Evolutionary conservation across 2,113 vertebrate species (phyloP).

Genomic region (Arothron firmamentum): DNA sequence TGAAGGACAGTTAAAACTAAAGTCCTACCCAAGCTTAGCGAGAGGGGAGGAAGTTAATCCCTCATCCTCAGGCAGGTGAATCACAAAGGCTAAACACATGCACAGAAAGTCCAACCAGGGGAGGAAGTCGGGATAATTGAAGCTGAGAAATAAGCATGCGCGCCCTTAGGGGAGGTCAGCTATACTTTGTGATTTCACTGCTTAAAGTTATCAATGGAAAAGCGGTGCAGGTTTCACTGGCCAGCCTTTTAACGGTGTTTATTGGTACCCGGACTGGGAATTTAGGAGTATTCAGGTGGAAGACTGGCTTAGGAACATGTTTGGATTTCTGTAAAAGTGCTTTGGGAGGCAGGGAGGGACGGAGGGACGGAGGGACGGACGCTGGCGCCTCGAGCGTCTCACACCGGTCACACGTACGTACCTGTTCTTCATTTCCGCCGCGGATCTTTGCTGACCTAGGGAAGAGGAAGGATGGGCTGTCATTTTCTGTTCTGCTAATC

Average conservation of each 20-base stretch:
- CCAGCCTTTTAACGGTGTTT: slow-evolving; percentile 70
- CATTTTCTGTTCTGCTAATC: slow-evolving; percentile 60
- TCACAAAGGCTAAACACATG: slow-evolving; percentile 79
- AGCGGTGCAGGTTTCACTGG: slow-evolving; percentile 62
- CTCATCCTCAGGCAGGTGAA: slow-evolving; percentile 69
- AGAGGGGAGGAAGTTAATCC: slow-evolving; percentile 67
- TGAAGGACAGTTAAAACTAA: slow-evolving; percentile 67
- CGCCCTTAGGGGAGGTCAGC: slow-evolving; percentile 59
- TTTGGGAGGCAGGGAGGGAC: background rate
- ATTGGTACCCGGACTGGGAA: slow-evolving; percentile 59
- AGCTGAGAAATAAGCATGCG: slow-evolving; percentile 67
- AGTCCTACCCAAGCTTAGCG: slow-evolving; percentile 61
- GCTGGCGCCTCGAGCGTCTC: too few relatives aligned
- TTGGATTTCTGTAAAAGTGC: slow-evolving; percentile 33
- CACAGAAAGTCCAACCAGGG: slow-evolving; percentile 64
- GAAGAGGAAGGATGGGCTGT: slow-evolving; percentile 39
- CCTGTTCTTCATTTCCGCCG: background rate
- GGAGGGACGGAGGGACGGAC: too few relatives aligned
- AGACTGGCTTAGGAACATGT: slow-evolving; percentile 30
- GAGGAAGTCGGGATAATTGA: slow-evolving; percentile 74
- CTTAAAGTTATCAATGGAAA: slow-evolving; percentile 72
- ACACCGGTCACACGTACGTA: too few relatives aligned
- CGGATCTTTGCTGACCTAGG: slow-evolving; percentile 24
- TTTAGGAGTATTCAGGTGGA: slow-evolving; percentile 32
- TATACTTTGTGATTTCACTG: slow-evolving; percentile 64